Base-by-base conservation (phyloP, 2,797 vertebrate species). In the Trichosurus vulpecula region DNA sequence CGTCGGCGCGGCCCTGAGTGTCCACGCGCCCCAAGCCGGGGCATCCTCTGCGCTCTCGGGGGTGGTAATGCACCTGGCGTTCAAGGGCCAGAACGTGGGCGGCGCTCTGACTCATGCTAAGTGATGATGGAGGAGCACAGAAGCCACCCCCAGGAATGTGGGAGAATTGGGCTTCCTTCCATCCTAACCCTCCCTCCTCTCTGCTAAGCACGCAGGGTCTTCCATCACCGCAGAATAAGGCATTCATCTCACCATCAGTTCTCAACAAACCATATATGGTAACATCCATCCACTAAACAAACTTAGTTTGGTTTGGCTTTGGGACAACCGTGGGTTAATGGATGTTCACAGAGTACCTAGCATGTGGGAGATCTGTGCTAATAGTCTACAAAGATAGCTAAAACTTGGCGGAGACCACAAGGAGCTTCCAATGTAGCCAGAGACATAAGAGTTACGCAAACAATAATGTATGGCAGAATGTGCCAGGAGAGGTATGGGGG, bases 141-240 rank as follows among this genome's bases (percentile, higher is more conserved):
- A 74, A 41, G n/a, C 19, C n/a, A 41, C 61, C 35, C 35, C 61
- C 13, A 31, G 57, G 9, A 5, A 11, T 58, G 29, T 8, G 5
- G 47, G 10, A 35, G 8, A 41, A 90, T 10, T 74, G 53, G 29
- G 6, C 30, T 35, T 90, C 35, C 35, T 35, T 51, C 52, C 54
- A 14, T 8, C 3, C 51, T 6, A 1, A 30, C 57, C 74, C 2
- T 16, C 0, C 6, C 1, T 5, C 30, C 22, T 22, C n/a, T 27
- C 8, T 27, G 2, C 25, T 12, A 6, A 87, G 41, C 41, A 9
- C 8, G 0, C 3, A 25, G 66, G n/a, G n/a, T 22, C n/a, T 22
- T 41, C n/a, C 35, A 41, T 41, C 66, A 9, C 35, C 1, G n/a
- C 66, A 41, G n/a, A 41, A 41, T 9, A 74, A 22, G 61, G 61